phyloP scores from a whole-genome alignment of 2,113 vertebrate genomes.

The Rhadina sibilatrix region DNA sequence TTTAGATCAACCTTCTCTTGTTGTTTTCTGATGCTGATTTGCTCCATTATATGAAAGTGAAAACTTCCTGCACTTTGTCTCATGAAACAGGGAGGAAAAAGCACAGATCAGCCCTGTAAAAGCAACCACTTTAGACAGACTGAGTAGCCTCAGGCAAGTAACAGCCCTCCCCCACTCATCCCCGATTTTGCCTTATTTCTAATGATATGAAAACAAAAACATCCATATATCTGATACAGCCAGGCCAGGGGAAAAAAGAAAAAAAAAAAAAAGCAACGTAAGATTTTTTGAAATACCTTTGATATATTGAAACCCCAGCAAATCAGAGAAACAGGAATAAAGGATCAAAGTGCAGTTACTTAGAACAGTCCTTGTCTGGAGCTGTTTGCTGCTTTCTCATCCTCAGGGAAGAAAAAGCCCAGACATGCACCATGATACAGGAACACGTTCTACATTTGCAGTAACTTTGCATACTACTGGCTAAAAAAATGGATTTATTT shows the following conservation, averaged over 20 bases:
- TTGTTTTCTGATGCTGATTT: background rate
- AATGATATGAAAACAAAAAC: background rate
- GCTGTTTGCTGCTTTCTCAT: background rate
- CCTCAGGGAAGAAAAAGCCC: background rate
- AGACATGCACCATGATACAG: background rate
- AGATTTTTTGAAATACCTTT: background rate
- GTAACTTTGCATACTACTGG: background rate
- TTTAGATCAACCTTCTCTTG: background rate
- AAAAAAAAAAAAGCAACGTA: background rate
- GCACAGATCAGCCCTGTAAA: background rate
- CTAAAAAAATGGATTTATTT: background rate
- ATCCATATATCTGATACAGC: background rate
- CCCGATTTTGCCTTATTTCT: background rate
- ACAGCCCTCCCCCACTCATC: background rate
- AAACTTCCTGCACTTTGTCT: background rate
- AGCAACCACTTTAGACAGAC: background rate
- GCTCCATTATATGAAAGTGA: background rate
- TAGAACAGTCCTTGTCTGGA: background rate
- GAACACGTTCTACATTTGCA: background rate
- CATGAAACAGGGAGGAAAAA: background rate
- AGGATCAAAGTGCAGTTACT: background rate
- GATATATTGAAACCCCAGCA: background rate
- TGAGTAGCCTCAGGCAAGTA: background rate
- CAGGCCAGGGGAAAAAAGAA: background rate
- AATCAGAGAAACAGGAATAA: background rate